phyloP scores from a whole-genome alignment of 2,113 vertebrate species.

The Eleginops maclovinus region DNA sequence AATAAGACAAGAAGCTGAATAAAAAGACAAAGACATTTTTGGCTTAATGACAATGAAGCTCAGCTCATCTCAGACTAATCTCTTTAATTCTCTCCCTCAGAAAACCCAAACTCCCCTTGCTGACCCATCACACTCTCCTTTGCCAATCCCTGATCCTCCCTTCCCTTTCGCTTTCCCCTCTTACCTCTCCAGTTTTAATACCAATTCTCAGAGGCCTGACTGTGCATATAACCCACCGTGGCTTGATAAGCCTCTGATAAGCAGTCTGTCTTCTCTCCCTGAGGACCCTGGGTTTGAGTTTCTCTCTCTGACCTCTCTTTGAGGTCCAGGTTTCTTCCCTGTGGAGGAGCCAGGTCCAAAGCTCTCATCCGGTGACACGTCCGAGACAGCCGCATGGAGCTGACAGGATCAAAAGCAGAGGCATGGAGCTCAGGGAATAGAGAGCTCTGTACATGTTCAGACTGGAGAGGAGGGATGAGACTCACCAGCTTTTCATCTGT shows the following conservation, averaged over 20 bases:
- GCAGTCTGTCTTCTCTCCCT: constrained; percentile 58
- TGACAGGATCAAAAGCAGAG: constrained; percentile 70
- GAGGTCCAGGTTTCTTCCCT: constrained; percentile 67
- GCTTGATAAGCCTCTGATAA: constrained; percentile 71
- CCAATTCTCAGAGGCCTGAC: constrained; percentile 65
- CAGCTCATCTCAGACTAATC: constrained; percentile 67
- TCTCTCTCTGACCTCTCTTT: constrained; percentile 69
- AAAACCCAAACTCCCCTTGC: constrained; percentile 32
- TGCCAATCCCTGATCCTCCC: constrained; percentile 11
- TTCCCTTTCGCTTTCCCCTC: constrained; percentile 17
- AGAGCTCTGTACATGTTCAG: constrained; percentile 51
- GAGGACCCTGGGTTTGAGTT: constrained; percentile 54
- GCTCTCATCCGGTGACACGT: constrained; percentile 66
- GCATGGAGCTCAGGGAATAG: constrained; percentile 57
- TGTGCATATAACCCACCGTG: constrained; percentile 62
- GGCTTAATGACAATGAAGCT: constrained; percentile 58
- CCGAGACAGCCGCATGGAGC: constrained; percentile 58
- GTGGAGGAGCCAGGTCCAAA: constrained; percentile 59
- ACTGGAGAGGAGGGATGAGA: constrained; percentile 55
- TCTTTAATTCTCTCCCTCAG: constrained; percentile 52
- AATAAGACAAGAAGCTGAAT: constrained; percentile 47
- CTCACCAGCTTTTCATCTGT: constrained; percentile 37
- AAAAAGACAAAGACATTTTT: constrained; percentile 52
- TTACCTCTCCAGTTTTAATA: constrained; percentile 61
- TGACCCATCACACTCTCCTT: constrained; percentile 33